phyloP scores from a whole-genome alignment of 1,140 invertebrate species.

The Galleria mellonella region DNA sequence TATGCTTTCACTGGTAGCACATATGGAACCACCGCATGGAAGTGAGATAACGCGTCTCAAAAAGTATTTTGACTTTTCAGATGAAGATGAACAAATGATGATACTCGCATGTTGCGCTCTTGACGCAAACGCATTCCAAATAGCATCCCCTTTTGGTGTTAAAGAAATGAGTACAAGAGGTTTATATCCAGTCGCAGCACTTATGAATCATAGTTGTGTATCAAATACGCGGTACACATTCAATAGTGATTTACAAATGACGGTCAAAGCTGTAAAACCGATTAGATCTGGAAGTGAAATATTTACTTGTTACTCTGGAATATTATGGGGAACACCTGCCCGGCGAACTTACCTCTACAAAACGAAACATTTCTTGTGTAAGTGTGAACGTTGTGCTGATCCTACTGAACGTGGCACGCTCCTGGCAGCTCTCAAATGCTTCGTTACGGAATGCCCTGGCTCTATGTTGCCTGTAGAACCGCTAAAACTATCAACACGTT shows the following conservation, averaged over 20 bases:
- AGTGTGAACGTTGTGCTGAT: conserved; percentile 82
- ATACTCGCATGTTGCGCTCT: conserved; percentile 76
- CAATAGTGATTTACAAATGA: conserved; percentile 75
- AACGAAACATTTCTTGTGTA: conserved; percentile 86
- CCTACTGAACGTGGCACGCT: conserved; percentile 76
- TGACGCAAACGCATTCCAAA: conserved; percentile 86
- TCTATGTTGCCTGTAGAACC: conserved; percentile 65
- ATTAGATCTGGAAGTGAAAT: conserved; percentile 81
- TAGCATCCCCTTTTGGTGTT: conserved; percentile 62
- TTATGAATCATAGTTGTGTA: conserved; percentile 85
- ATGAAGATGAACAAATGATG: conserved; percentile 78
- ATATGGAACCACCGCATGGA: conserved; percentile 72
- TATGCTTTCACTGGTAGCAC: conserved; percentile 74
- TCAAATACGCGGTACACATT: conserved; percentile 84
- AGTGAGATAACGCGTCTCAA: conserved; percentile 77
- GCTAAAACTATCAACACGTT: conserved; percentile 47
- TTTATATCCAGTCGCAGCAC: conserved; percentile 81
- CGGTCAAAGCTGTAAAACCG: conserved; percentile 76
- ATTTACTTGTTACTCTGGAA: conserved; percentile 81
- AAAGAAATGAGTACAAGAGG: conserved; percentile 77
- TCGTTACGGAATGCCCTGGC: conserved; percentile 56
- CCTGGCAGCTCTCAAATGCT: conserved; percentile 72
- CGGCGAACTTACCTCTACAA: conserved; percentile 78
- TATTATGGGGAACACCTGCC: conserved; percentile 82
- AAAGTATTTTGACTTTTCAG: conserved; percentile 73